phyloP scores from a whole-genome alignment of 2,797 vertebrate species.

The Danio aesculapii region DNA sequence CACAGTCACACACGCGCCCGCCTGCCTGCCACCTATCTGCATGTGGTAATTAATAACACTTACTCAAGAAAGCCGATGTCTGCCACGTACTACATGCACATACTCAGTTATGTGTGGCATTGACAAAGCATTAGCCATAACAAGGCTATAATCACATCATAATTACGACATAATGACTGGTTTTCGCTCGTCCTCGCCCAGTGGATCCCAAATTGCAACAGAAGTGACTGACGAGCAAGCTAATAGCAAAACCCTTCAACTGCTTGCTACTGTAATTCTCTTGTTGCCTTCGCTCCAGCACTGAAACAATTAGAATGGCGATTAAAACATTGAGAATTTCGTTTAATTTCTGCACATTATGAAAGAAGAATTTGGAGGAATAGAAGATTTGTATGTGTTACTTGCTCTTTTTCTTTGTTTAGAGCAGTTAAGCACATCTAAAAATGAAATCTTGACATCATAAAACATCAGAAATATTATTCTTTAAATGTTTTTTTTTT shows the following conservation, averaged over 20 bases:
- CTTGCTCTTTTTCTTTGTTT: not conserved
- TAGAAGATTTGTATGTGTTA: not conserved
- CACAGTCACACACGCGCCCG: not conserved
- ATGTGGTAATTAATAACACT: conserved; percentile 60
- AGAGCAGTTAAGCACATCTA: not conserved
- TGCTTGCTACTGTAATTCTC: conserved; percentile 25
- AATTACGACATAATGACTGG: conserved; percentile 61
- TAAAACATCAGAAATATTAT: no score
- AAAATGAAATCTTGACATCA: no score
- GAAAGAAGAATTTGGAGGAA: conserved; percentile 1
- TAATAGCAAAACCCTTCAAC: conserved; percentile 51
- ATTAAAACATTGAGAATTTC: conserved; percentile 29
- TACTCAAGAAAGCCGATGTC: conserved; percentile 56
- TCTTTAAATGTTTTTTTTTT: no score
- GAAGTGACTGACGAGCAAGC: conserved; percentile 48
- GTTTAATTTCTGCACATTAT: not conserved
- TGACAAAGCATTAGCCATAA: conserved; percentile 58
- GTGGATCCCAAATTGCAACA: conserved; percentile 50
- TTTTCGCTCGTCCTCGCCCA: conserved; percentile 49
- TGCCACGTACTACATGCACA: conserved; percentile 51
- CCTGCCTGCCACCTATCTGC: conserved; percentile 45
- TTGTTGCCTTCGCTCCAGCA: conserved; percentile 38
- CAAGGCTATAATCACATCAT: conserved; percentile 63
- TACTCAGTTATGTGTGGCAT: conserved; percentile 43
- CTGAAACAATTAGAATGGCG: conserved; percentile 26